These are phyloP conservation scores for Nasua narica DNA, from an alignment of 2,797 vertebrate species.

Conservation along the genomic window DNA sequence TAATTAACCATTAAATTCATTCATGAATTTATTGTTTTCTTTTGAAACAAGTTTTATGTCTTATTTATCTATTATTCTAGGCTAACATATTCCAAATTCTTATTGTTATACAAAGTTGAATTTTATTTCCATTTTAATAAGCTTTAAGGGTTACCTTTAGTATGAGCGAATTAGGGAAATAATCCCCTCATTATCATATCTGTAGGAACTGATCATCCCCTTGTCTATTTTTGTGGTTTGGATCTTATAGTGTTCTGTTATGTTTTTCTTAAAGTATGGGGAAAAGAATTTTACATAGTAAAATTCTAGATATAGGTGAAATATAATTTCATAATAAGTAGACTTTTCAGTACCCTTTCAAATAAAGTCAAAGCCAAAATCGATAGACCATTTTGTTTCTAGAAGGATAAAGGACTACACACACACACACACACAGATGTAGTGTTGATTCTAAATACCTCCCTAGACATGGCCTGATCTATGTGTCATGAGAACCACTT, in stretches of 20 bases:
- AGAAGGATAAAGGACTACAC: neutral
- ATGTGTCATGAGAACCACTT: neutral
- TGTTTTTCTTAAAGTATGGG: neutral
- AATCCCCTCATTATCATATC: neutral
- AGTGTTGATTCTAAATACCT: neutral
- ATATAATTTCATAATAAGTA: neutral
- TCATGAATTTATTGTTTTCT: slow-evolving; percentile 25
- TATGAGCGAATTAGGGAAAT: neutral
- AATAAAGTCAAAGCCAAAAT: neutral
- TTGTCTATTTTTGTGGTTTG: neutral
- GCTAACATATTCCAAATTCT: neutral
- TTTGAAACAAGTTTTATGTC: neutral
- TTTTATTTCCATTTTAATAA: neutral
- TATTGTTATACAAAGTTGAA: neutral
- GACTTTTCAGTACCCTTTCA: neutral
- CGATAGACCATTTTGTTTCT: neutral
- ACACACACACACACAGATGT: neutral
- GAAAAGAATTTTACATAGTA: neutral
- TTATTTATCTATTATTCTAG: neutral
- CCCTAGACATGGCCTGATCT: neutral
- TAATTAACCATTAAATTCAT: neutral
- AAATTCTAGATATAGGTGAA: neutral
- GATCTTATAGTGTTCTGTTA: neutral
- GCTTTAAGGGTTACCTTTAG: neutral
- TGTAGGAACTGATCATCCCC: neutral